Percentiles rank a stretch among this genome's conserved stretches.
Conservation (phyloP, 2,797 vertebrate species). For the Rallus crepitans region DNA sequence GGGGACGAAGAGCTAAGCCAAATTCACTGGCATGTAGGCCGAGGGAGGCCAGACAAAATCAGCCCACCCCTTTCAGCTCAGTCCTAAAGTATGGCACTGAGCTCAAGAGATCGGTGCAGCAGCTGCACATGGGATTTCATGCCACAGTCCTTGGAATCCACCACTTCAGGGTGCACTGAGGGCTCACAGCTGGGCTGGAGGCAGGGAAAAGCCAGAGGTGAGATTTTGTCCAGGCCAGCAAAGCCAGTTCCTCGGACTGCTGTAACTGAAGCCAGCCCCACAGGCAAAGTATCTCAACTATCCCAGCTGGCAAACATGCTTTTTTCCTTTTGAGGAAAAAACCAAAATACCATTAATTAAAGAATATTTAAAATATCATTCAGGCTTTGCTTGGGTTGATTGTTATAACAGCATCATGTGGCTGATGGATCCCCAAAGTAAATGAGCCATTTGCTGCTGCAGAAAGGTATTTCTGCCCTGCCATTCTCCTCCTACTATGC, state of each 20-base stretch:
- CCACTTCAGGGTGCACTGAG: not conserved
- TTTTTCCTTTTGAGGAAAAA: conserved; percentile 24
- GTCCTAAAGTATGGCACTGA: not conserved
- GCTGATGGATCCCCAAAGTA: conserved; percentile 2
- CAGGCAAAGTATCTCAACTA: conserved; percentile 8
- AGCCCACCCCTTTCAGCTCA: not conserved
- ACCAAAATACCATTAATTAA: conserved; percentile 18
- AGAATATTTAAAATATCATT: conserved; percentile 14
- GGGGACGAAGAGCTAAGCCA: not conserved
- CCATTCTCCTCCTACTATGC: not conserved
- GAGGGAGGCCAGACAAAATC: not conserved
- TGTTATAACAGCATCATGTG: not conserved
- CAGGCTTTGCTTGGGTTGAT: conserved; percentile 9
- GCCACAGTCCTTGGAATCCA: not conserved
- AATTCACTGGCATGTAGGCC: not conserved
- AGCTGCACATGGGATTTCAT: not conserved
- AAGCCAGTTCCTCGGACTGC: not conserved
- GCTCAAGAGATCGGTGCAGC: not conserved
- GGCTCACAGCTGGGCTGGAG: not conserved
- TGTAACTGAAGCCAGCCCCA: not conserved
- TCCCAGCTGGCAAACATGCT: not conserved
- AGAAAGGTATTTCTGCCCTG: not conserved
- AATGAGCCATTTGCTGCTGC: not conserved
- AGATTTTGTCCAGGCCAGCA: not conserved
- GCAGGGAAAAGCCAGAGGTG: not conserved